Evolutionary conservation across 2,113 vertebrate species (phyloP), one percentile per base, ranked within the genome.

Genomic region (Rallus limicola): DNA sequence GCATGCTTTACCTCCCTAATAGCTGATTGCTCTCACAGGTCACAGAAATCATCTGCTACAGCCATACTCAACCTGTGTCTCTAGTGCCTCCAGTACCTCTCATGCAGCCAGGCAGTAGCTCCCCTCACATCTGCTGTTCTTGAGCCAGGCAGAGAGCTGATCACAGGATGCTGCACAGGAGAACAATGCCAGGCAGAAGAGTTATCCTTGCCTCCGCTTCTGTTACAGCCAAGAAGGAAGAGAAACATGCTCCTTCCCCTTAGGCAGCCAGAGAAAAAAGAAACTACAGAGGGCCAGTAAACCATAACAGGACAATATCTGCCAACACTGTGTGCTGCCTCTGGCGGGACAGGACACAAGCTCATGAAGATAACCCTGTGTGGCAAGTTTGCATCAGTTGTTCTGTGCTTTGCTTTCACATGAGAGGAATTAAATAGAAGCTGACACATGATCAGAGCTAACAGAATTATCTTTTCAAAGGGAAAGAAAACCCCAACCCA

Each of bases 391-490:
- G 28, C 68, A 50, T 77, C 68, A 19, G n/a, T 78, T 83, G 42
- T 84, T 75, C 77, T 89, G 77, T 25, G 67, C 83, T 69, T 93
- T 89, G 89, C 84, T 92, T 78, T 95, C 70, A 69, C 53, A 68
- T 11, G 29, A 83, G 46, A 52, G 56, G 83, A 86, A 86, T 78
- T 83, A 86, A 90, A 82, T 75, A 62, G 84, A 67, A 89, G 65
- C 48, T 82, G 59, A 71, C 63, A 50, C 42, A 74, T 50, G 63
- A 88, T 77, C 60, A 79, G 80, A 86, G 58, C 48, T n/a, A 71
- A 70, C 26, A 70, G 63, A 68, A 86, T 62, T 60, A 55, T 44
- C 17, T 40, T 83, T 85, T 67, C 44, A 77, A 88, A 92, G 34
- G 33, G 21, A 86, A 63, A 88, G 60, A 63, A 44, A 38, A 53